These are phyloP conservation scores for Chrysolina oricalcia DNA, from an alignment of 2,888 invertebrate genomes.

Conservation along the genomic window DNA sequence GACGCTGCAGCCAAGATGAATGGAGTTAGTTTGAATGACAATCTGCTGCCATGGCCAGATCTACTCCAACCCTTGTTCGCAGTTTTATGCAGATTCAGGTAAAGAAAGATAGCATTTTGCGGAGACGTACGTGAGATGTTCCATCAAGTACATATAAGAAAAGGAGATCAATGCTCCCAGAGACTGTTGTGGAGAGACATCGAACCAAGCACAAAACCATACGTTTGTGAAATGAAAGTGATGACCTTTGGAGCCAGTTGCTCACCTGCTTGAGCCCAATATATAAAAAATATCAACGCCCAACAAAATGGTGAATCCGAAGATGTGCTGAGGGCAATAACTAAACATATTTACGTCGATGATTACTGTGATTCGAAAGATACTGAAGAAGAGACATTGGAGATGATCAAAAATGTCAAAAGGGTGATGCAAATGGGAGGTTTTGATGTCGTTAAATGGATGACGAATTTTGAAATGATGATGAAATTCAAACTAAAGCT, in stretches of 20 bases:
- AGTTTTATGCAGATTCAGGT: not conserved
- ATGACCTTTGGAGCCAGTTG: conserved; percentile 2
- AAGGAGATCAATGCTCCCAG: not conserved
- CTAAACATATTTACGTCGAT: not conserved
- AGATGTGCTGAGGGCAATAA: not conserved
- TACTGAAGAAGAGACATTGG: not conserved
- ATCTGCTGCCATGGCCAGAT: not conserved
- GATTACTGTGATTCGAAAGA: not conserved
- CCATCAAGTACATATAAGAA: not conserved
- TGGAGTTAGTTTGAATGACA: not conserved
- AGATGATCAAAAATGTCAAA: conserved; percentile 7
- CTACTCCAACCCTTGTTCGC: not conserved
- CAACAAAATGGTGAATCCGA: not conserved
- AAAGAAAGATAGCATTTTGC: not conserved
- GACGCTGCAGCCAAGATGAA: not conserved
- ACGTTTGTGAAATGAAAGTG: not conserved
- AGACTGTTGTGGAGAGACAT: conserved; percentile 15
- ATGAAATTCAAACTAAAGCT: conserved; percentile 1
- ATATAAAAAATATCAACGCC: conserved; percentile 2
- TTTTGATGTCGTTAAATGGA: conserved; percentile 3
- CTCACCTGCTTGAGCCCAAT: conserved; percentile 8
- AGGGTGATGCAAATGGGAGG: not conserved
- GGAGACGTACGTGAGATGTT: not conserved
- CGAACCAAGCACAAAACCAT: not conserved
- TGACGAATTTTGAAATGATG: not conserved